Base-by-base conservation (phyloP, 2,113 vertebrate species). In the Fregetta grallaria region DNA sequence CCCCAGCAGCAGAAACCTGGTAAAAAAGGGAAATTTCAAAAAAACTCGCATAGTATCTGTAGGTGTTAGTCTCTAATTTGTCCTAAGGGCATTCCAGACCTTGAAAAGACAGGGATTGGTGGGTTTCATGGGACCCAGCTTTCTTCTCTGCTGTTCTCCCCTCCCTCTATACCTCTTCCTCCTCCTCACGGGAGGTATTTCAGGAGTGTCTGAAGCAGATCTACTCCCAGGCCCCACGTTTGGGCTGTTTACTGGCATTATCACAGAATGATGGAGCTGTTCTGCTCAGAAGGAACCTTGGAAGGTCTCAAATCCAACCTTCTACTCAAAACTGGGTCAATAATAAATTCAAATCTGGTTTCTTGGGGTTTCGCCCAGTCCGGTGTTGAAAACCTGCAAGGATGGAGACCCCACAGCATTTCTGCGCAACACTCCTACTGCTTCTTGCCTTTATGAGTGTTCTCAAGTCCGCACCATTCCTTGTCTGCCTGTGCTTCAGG, bases 1-100 rank as follows among this genome's bases (percentile, higher is more conserved):
- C 61, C 97, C 96, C 95, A 98, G 95, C 92, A 94, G 94, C 72
- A 97, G 40, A 87, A 98, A 98, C 94, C 96, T 97, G 97, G 98
- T 98, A 97, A 97, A 94, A 84, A 89, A 83, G 45, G 83, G 81
- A 96, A 45, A 47, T 77, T 88, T 86, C 38, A 14, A 90, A 70
- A 59, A 61, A 67, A 10, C n/a, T 83, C 8, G 0, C 14, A 6
- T 50, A 30, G 36, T n/a, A 25, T 42, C 66, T 72, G 13, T 76
- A 67, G 67, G n/a, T 55, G 49, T 66, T n/a, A 83, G 26, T 45
- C n/a, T 18, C 77, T 61, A 21, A 12, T 27, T 55, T 50, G 30
- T 56, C 52, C 27, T 4, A 40, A 42, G 19, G 36, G 17, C 17
- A 9, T 42, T 65, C 29, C 36, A 49, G 56, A n/a, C 44, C 63